Base-by-base conservation (phyloP, 2,113 vertebrate genomes). In the Galemys pyrenaicus region DNA sequence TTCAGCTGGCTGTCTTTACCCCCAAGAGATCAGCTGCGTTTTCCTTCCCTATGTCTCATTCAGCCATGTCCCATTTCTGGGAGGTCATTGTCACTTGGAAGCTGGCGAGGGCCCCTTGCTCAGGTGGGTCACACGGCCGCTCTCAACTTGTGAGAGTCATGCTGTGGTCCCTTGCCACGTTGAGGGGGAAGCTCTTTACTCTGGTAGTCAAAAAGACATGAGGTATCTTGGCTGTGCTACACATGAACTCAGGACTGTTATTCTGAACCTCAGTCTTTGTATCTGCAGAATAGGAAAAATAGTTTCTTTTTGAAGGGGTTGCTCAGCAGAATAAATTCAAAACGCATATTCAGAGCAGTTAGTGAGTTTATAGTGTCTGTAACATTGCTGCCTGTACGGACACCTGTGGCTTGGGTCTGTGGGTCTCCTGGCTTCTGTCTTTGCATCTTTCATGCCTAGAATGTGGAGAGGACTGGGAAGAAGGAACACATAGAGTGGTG, bases 311-410 rank as follows among this genome's bases (percentile, higher is more conserved):
- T 35, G 24, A 62, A 86, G 54, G 67, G 5, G 5, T 44, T 30
- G n/a, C 79, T 82, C n/a, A 51, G 39, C 75, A 58, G 28, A 46
- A 24, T 44, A 41, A 19, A 22, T 68, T 78, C 22, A 30, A 12
- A 44, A 67, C 20, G 46, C 1, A 2, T 26, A 6, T 2, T 2
- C 54, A 71, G 35, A 65, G 62, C 5, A 0, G 19, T 0, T 12
- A 41, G 5, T 6, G 28, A 32, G 22, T n/a, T 73, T 62, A 5
- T 17, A 67, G 75, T 17, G 11, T 35, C 39, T 44, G 0, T 9
- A 60, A 32, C 13, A 20, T 65, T 91, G 79, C 41, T 24, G 41
- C 60, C 82, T 83, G 68, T 2, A 85, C 20, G 39, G 41, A 54
- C 20, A 35, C 70, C 54, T 65, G 58, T 20, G 81, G 9, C 37